Evolutionary conservation across 2,797 vertebrate species (phyloP).

Genomic region (Anguilla pacifica): DNA sequence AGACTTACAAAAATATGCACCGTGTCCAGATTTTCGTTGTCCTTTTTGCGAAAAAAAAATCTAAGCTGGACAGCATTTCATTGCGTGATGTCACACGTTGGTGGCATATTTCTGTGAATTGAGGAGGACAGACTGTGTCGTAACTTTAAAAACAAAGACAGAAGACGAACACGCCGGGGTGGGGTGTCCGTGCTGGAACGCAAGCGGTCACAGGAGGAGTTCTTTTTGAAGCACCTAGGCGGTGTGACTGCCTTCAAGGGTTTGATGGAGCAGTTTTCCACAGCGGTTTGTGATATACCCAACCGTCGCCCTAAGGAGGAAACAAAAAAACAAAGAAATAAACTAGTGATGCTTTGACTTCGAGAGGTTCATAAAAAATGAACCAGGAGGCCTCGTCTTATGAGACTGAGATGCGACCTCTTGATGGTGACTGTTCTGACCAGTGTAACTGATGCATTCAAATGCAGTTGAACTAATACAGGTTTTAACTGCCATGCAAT

Average conservation of each 20-base stretch:
- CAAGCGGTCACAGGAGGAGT: constrained; percentile 15
- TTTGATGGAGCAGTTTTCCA: constrained; percentile 79
- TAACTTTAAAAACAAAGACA: constrained; percentile 32
- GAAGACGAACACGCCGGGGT: constrained; percentile 41
- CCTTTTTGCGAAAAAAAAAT: constrained; percentile 39
- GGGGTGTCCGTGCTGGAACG: constrained; percentile 39
- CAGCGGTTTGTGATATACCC: constrained; percentile 91
- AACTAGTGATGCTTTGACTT: neutral
- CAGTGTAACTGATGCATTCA: neutral
- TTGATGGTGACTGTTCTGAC: neutral
- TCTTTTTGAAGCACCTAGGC: constrained; percentile 37
- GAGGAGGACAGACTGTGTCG: constrained; percentile 49
- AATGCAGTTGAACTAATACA: neutral
- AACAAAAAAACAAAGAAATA: neutral
- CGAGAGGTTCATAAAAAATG: neutral
- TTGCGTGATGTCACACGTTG: constrained; percentile 34
- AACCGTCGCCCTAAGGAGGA: constrained; percentile 86
- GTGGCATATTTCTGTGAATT: constrained; percentile 44
- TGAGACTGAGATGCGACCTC: neutral
- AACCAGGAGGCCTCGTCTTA: neutral
- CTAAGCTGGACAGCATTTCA: constrained; percentile 33
- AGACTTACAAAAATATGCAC: constrained; percentile 58
- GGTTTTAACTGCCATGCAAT: neutral
- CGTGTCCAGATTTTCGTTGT: constrained; percentile 49
- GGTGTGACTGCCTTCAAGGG: constrained; percentile 54